phyloP scores from a whole-genome alignment of 2,113 vertebrate species.

The Pimephales promelas region DNA sequence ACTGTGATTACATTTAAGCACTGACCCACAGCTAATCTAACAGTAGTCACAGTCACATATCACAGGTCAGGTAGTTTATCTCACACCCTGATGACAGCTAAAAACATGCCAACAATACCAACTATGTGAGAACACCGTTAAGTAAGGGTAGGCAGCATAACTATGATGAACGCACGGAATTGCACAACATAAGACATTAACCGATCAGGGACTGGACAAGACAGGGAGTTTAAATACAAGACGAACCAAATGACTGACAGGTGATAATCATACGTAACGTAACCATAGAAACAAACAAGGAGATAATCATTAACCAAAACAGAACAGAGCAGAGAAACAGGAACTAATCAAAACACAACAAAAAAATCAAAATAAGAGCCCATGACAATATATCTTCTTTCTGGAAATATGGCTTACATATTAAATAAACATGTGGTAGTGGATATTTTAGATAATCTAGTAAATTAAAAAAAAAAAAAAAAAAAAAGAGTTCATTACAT shows the following conservation, averaged over 20 bases:
- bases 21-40: conserved; percentile 32
- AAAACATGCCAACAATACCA: conserved; percentile 7
- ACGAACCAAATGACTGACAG: too few relatives aligned
- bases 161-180: background rate
- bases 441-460: background rate
- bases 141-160: background rate
- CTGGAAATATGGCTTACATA: background rate
- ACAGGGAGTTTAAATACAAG: too few relatives aligned
- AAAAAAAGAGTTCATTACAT: background rate
- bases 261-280: too few relatives aligned
- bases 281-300: too few relatives aligned
- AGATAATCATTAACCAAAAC: too few relatives aligned
- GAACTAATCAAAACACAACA: too few relatives aligned
- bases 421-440: background rate
- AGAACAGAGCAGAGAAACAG: too few relatives aligned
- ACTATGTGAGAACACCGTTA: background rate
- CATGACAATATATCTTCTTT: too few relatives aligned
- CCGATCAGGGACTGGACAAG: too few relatives aligned
- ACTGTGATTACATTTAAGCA: conserved; percentile 14
- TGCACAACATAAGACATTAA: too few relatives aligned
- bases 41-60: conserved; percentile 14
- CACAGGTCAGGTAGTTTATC: background rate
- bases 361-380: too few relatives aligned
- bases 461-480: background rate
- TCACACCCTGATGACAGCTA: conserved; percentile 22